Evolutionary conservation across 2,797 vertebrate species (phyloP), one percentile per base, ranked within the genome.

Genomic region (Thripadectes ignobilis): DNA sequence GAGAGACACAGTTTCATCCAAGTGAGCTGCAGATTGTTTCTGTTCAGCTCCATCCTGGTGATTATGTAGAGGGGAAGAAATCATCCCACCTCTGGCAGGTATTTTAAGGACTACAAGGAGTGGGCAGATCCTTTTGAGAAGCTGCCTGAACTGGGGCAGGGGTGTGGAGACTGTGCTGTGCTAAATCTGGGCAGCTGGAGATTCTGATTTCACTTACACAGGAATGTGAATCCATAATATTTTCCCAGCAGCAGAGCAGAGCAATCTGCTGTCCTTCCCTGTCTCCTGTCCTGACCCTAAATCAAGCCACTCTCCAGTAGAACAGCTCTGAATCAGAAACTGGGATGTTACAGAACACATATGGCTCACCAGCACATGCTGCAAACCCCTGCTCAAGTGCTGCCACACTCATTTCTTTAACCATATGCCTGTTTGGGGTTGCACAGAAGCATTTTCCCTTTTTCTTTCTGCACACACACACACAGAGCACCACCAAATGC

Each of bases 401-500:
- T 82, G 41, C 62, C 51, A n/a, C 51, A 7, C 81, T 89, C 29
- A 5, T 63, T 88, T 61, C 78, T 66, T 69, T 20, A 39, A 81
- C 20, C 32, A 51, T 58, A 9, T 61, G 55, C 27, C 66, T 81
- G 23, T 39, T 62, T 49, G 73, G 48, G 26, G 59, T 46, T 80
- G n/a, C 77, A 73, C 54, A 58, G 51, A 68, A 90, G 8, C 39
- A n/a, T 86, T 77, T 88, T 51, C 18, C 43, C 43, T 34, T 7
- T 19, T 27, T 26, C 69, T 48, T 72, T 38, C 22, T 38, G 30
- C 32, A 51, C 29, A 45, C 45, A n/a, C 23, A n/a, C 18, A 34
- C 29, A 7, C 16, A 38, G 4, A 36, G 20, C 38, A 52, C n/a
- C 39, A 41, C n/a, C 0, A 0, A 7, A 11, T 5, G 1, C 49